Base-by-base conservation (phyloP, 2,113 vertebrate genomes). In the Takifugu bimaculatus region DNA sequence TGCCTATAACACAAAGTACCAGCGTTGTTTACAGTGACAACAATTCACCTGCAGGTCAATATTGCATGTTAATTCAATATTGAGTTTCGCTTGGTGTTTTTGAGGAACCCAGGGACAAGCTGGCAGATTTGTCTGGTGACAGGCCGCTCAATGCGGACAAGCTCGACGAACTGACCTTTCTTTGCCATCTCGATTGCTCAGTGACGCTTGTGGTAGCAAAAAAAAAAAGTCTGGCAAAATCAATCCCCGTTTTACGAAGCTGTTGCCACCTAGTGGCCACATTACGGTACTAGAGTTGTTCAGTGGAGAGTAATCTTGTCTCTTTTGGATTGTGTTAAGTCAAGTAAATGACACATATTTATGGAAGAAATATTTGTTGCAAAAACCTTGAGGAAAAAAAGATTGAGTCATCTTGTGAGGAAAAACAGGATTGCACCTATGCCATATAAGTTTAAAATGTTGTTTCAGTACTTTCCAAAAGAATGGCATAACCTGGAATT, bases 11-110 rank as follows among this genome's bases (percentile, higher is more conserved):
- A 45, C 4, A 50, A 27, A 54, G 35, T 25, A 42, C 0, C 5
- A 7, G 26, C 20, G 11, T 1, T 25, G 14, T 60, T 51, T 44
- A 6, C 12, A 62, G 20, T 20, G 4, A 3, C 5, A 20, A 11
- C 42, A 4, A 44, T 1, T 1, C 3, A 13, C 10, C 3, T 1
- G 2, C 11, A 29, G 11, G 1, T 13, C 5, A 13, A 6, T 26
- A 45, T 4, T 7, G 11, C 3, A 43, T n/a, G 5, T 1, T n/a
- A 0, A 25, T 2, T 6, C 1, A 26, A 44, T 4, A 45, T 72
- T 84, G 84, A 0, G 96, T 98, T 77, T 91, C 94, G 65, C 88
- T 91, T 0, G 95, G 96, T 0, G 96, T 99, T 77, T 93, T 94
- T 26, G 92, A 93, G 44, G 84, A 85, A 66, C 91, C 93, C 44